Base-by-base conservation (phyloP, 2,113 vertebrate genomes). In the Junco hyemalis region DNA sequence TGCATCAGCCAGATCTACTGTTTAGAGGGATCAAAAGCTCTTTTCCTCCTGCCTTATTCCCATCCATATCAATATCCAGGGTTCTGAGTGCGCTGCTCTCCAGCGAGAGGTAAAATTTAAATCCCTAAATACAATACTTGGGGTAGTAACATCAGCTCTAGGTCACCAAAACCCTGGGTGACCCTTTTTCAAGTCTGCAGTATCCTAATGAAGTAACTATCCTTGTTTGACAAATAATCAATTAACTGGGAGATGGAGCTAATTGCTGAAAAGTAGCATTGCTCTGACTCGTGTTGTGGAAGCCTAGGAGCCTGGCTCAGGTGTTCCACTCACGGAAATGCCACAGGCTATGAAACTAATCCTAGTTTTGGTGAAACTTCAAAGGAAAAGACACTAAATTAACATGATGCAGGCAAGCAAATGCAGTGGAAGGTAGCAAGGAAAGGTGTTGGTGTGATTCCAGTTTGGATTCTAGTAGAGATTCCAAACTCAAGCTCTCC, bases 31-130 rank as follows among this genome's bases (percentile, higher is more conserved):
- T 48, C 90, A 83, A 94, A 95, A 95, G 70, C 71, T 94, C 83
- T 96, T 95, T 96, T 95, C 57, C 47, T 92, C 74, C 92, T 95
- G 76, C 84, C 90, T 87, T 94, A 89, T 79, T 95, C 81, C 93
- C 80, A 96, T 94, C 91, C 94, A 91, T 96, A 79, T 48, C 86
- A 87, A 94, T 93, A 86, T 53, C 86, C 94, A 95, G 84, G 82
- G 82, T 79, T 47, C 69, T 13, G 77, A 85, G 70, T 42, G 42
- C 1, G 3, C 88, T 93, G 86, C 83, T 95, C 73, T 93, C 90
- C 94, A 90, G 64, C 3, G 65, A 97, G 93, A 94, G 91, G 92
- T 91, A 94, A 96, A 92, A 77, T 72, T 92, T 81, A 71, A 72
- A 92, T 94, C 60, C 90, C 89, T 85, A 80, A 85, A 69, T 81